These are phyloP conservation scores for Hafferia zeledoni DNA, from an alignment of 2,797 vertebrate species.

Conservation along the genomic window DNA sequence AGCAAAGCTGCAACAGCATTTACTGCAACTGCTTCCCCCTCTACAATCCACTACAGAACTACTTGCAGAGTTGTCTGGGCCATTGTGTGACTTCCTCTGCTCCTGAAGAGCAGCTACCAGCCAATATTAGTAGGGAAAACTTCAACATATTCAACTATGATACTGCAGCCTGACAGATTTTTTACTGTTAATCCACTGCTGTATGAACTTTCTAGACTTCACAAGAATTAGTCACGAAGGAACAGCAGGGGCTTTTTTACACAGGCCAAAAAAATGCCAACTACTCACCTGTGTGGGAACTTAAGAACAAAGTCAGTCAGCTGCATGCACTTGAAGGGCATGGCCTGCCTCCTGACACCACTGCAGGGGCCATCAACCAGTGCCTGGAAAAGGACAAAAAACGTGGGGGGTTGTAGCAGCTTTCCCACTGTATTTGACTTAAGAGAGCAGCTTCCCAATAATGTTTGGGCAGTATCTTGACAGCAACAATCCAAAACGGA, in stretches of 20 bases:
- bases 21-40: neutral
- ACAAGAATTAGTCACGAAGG: neutral
- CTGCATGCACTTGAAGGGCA: constrained; percentile 99
- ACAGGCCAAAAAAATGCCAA: neutral
- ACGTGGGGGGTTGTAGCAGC: rapidly evolving
- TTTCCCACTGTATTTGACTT: neutral
- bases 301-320: constrained; percentile 97
- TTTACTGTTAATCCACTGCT: neutral
- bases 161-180: neutral
- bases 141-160: rapidly evolving
- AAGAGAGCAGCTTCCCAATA: neutral
- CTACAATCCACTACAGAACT: neutral
- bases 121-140: rapidly evolving
- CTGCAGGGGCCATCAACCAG: constrained; percentile 94
- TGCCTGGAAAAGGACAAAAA: constrained; percentile 75
- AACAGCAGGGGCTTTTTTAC: neutral
- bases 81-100: neutral
- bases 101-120: neutral
- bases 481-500: neutral
- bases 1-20: neutral
- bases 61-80: neutral
- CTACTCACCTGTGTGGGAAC: constrained; percentile 91
- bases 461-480: rapidly evolving
- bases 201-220: neutral
- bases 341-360: constrained; percentile 90